phyloP scores from a whole-genome alignment of 2,797 vertebrate species.

The Leucoraja ocellata region DNA sequence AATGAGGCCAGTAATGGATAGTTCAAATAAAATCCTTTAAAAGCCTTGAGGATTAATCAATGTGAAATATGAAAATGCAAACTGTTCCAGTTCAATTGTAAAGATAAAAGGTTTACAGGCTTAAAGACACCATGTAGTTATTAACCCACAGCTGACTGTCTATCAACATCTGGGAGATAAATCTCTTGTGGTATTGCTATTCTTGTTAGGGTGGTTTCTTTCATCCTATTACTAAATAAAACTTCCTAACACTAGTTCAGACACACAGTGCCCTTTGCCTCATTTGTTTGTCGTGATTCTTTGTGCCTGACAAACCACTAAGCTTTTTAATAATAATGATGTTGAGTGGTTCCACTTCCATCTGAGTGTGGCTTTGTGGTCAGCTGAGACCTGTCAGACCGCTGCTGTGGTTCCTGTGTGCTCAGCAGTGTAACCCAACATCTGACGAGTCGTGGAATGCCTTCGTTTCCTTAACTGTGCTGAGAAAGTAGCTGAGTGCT shows the following conservation, averaged over 20 bases:
- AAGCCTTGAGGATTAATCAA: constrained; percentile 33
- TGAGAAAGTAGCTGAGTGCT: not conserved
- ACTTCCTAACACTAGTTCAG: constrained; percentile 13
- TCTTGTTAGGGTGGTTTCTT: constrained; percentile 10
- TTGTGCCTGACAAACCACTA: constrained; percentile 32
- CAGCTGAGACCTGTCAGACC: constrained; percentile 30
- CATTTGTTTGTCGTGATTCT: not conserved
- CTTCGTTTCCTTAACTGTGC: not conserved
- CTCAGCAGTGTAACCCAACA: not conserved
- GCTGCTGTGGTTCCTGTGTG: constrained; percentile 10
- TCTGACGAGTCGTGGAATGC: not conserved
- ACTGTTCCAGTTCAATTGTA: not conserved
- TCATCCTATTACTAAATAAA: not conserved
- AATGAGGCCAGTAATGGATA: constrained; percentile 5
- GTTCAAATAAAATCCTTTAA: constrained; percentile 14
- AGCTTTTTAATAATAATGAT: constrained; percentile 5
- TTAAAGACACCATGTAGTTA: not conserved
- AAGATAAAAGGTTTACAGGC: constrained; percentile 15
- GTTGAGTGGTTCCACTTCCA: constrained; percentile 16
- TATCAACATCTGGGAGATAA: constrained; percentile 3
- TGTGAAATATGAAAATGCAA: constrained; percentile 32
- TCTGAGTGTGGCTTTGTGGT: not conserved
- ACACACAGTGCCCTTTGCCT: not conserved
- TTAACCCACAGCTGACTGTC: not conserved
- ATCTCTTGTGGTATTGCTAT: not conserved